phyloP scores from a whole-genome alignment of 2,113 vertebrate species.

The Cebidichthys violaceus region DNA sequence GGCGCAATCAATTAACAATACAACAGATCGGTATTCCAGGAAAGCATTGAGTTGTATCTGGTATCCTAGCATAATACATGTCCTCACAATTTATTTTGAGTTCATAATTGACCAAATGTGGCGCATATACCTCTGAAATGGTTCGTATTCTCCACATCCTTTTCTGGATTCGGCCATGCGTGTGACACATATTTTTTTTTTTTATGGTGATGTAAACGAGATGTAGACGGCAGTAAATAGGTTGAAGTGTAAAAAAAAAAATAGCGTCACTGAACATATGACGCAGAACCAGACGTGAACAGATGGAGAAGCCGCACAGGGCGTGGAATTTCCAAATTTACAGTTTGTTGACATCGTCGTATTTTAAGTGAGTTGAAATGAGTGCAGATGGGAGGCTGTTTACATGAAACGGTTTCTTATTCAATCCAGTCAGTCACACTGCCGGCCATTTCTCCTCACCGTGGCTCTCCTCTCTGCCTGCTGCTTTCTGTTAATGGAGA shows the following conservation, averaged over 20 bases:
- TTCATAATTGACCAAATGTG: not conserved
- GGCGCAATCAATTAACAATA: not conserved
- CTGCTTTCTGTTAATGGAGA: constrained; percentile 75
- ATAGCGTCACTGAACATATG: not conserved
- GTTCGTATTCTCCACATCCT: not conserved
- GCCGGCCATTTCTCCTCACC: constrained; percentile 51
- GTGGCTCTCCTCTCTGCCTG: constrained; percentile 42
- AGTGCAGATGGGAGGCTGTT: constrained; percentile 36
- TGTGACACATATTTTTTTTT: no score
- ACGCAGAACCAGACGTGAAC: constrained; percentile 17
- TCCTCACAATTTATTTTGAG: not conserved
- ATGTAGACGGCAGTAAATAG: not conserved
- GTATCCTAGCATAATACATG: no score
- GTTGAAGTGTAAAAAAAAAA: constrained; percentile 5
- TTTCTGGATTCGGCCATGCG: not conserved
- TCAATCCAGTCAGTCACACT: constrained; percentile 65
- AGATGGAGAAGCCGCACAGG: constrained; percentile 39
- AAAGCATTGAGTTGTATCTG: not conserved
- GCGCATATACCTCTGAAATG: not conserved
- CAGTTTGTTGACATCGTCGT: constrained; percentile 19
- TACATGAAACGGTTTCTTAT: constrained; percentile 61
- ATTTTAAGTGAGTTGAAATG: constrained; percentile 56
- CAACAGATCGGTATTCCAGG: not conserved
- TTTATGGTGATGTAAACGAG: not conserved
- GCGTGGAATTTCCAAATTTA: constrained; percentile 43